phyloP scores from a whole-genome alignment of 2,113 vertebrate genomes.

The Mesitornis unicolor region DNA sequence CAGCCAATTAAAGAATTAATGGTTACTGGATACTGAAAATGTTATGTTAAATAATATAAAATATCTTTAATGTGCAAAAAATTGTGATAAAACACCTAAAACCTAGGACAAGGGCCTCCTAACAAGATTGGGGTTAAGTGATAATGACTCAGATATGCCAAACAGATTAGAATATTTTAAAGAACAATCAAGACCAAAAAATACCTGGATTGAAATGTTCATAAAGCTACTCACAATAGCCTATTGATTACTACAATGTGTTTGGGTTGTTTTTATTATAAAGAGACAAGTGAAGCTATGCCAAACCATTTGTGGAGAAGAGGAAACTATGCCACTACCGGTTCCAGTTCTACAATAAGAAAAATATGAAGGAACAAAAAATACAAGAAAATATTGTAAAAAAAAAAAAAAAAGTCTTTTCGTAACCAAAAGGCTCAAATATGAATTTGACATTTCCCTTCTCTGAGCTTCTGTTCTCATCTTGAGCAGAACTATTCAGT shows the following conservation, averaged over 20 bases:
- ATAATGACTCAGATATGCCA: constrained; percentile 20
- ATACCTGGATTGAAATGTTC: constrained; percentile 18
- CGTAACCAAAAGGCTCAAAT: background rate
- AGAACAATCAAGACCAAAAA: constrained; percentile 5
- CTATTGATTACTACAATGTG: constrained; percentile 54
- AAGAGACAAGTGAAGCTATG: constrained; percentile 39
- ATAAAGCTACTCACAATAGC: constrained; percentile 19
- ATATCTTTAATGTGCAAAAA: constrained; percentile 42
- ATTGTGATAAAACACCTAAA: constrained; percentile 37
- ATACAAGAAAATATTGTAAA: background rate
- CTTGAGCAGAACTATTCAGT: background rate
- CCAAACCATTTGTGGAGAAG: constrained; percentile 22
- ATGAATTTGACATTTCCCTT: background rate
- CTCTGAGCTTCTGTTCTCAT: background rate
- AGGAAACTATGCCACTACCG: constrained; percentile 21
- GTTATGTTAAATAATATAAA: constrained; percentile 50
- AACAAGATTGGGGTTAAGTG: constrained; percentile 18
- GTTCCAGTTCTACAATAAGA: constrained; percentile 25
- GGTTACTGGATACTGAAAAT: constrained; percentile 50
- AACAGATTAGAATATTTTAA: constrained; percentile 16
- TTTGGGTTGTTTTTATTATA: constrained; percentile 32
- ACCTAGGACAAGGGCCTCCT: background rate
- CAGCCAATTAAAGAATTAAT: constrained; percentile 65
- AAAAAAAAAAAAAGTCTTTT: background rate
- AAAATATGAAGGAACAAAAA: constrained; percentile 1